Percentiles rank a stretch among this genome's conserved stretches.
These are phyloP conservation scores for Chrysolina americana DNA, from an alignment of 2,888 invertebrate species.

Conservation along the genomic window DNA sequence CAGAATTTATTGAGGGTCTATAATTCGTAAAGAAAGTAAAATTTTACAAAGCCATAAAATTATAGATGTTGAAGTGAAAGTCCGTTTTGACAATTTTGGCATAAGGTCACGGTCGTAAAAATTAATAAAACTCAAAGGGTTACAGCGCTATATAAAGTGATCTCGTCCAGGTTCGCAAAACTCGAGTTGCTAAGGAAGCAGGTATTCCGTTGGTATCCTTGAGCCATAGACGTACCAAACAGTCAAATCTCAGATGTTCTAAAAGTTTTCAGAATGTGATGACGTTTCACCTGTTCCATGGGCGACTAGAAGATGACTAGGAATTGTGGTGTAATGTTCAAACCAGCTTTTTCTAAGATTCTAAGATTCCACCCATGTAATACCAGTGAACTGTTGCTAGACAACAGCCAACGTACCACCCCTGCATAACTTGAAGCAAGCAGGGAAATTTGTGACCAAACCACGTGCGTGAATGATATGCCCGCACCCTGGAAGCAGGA, in stretches of 20 bases:
- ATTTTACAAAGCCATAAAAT: slow-evolving; percentile 31
- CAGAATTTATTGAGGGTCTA: slow-evolving; percentile 34
- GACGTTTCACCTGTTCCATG: no score
- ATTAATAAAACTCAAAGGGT: slow-evolving; percentile 19
- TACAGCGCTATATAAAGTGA: slow-evolving; percentile 21
- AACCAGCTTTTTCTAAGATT: no score
- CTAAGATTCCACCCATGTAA: no score
- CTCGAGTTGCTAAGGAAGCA: slow-evolving; percentile 11
- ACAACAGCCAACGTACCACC: no score
- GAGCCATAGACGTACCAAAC: slow-evolving; percentile 17
- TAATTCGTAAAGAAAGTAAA: slow-evolving; percentile 27
- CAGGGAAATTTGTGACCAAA: no score
- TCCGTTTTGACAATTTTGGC: slow-evolving; percentile 19
- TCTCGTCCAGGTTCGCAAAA: slow-evolving; percentile 14
- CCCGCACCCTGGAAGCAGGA: no score
- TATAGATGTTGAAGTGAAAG: slow-evolving; percentile 28
- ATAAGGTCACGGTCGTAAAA: slow-evolving; percentile 27
- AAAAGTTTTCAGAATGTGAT: neutral
- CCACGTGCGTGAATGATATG: no score
- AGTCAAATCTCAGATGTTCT: neutral
- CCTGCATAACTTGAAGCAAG: no score
- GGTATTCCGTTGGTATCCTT: neutral
- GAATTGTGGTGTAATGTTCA: no score
- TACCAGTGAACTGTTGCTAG: no score
- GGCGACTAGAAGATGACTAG: no score